Evolutionary conservation across 2,113 vertebrate species (phyloP).

Genomic region (Charadrius vociferus): DNA sequence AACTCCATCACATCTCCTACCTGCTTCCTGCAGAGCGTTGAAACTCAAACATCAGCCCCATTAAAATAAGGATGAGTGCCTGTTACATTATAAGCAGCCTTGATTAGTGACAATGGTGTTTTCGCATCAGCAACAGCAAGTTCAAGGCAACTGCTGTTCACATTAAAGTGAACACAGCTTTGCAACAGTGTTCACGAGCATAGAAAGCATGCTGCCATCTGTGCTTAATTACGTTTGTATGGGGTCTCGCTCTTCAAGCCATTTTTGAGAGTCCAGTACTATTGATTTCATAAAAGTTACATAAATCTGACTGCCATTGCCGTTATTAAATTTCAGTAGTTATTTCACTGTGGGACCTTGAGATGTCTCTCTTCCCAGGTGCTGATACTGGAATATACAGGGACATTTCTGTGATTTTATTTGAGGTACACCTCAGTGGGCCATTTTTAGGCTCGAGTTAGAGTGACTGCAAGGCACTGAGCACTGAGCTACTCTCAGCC

Average conservation of each 20-base stretch:
- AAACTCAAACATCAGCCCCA: background rate
- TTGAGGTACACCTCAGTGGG: background rate
- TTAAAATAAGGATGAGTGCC: background rate
- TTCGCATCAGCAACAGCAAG: constrained; percentile 5
- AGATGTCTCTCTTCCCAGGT: background rate
- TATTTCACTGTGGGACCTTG: background rate
- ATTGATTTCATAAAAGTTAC: constrained; percentile 53
- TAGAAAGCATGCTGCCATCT: background rate
- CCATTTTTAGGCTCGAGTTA: background rate
- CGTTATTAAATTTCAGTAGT: constrained; percentile 31
- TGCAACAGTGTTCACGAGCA: background rate
- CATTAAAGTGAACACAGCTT: background rate
- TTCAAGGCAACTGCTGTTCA: constrained; percentile 42
- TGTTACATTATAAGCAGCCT: background rate
- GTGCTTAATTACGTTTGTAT: constrained; percentile 51
- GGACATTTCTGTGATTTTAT: background rate
- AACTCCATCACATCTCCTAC: background rate
- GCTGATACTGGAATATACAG: background rate
- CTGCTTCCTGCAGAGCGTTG: background rate
- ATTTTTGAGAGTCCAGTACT: constrained; percentile 39
- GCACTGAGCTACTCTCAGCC: background rate
- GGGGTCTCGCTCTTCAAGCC: constrained; percentile 16
- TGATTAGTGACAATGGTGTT: constrained; percentile 16
- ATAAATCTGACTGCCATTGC: constrained; percentile 43
- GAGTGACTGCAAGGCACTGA: background rate